These are phyloP conservation scores for Pogonus chalceus DNA, from an alignment of 1,140 invertebrate genomes.

Conservation along the genomic window DNA sequence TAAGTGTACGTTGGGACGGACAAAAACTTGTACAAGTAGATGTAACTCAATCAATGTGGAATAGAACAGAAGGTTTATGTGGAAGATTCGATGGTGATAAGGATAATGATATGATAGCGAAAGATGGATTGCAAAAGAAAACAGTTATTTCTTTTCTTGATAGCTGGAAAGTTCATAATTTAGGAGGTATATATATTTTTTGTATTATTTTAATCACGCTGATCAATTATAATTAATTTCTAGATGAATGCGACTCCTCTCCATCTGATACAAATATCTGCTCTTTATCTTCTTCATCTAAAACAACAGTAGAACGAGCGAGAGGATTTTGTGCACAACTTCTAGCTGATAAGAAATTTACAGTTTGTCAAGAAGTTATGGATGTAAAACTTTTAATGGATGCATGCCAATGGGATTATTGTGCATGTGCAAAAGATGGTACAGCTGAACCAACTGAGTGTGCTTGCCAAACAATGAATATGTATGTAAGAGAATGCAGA, in stretches of 20 bases:
- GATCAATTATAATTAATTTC: slow-evolving; percentile 19
- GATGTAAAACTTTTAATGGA: slow-evolving; percentile 44
- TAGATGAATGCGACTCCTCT: slow-evolving; percentile 50
- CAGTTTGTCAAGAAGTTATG: slow-evolving; percentile 49
- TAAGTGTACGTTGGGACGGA: slow-evolving; percentile 67
- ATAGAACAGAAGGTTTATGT: slow-evolving; percentile 70
- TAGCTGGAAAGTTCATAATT: slow-evolving; percentile 53
- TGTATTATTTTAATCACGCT: background rate
- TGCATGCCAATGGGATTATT: slow-evolving; percentile 70
- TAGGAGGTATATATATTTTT: slow-evolving; percentile 42
- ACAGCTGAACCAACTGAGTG: slow-evolving; percentile 48
- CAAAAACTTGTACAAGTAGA: slow-evolving; percentile 52
- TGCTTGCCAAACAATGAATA: slow-evolving; percentile 63
- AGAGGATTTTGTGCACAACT: slow-evolving; percentile 50
- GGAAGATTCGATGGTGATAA: slow-evolving; percentile 61
- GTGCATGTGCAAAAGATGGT: slow-evolving; percentile 56
- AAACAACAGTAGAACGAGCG: slow-evolving; percentile 37
- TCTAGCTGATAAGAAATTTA: slow-evolving; percentile 50
- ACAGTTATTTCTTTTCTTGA: slow-evolving; percentile 46
- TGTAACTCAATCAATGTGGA: slow-evolving; percentile 58
- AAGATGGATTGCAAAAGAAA: slow-evolving; percentile 41
- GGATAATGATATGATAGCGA: slow-evolving; percentile 57
- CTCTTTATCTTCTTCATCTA: no score
- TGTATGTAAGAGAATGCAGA: slow-evolving; percentile 66
- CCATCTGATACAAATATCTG: slow-evolving; percentile 44